Conservation (phyloP, 1,140 invertebrate genomes). For the Drosophila sp. region DNA sequence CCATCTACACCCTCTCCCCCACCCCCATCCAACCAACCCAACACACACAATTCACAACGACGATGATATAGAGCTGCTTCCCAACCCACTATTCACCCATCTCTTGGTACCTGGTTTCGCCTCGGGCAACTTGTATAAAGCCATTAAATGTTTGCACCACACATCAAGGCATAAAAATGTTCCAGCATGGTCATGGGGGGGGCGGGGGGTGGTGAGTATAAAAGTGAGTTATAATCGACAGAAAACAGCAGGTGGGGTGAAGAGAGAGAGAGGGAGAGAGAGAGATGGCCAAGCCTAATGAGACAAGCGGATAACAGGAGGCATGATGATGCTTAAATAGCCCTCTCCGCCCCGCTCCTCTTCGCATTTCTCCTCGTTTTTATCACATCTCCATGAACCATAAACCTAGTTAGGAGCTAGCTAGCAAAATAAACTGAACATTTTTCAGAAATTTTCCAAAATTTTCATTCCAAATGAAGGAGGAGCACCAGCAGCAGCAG, state of each 20-base stretch:
- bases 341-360: too few relatives aligned
- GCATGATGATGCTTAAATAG: constrained; percentile 1
- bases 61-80: constrained; percentile 54
- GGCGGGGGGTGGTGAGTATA: constrained; percentile 26
- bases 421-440: constrained; percentile 9
- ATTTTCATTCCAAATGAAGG: constrained; percentile 4
- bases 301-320: constrained; percentile 9
- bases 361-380: background rate
- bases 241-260: constrained; percentile 1
- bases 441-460: constrained; percentile 5
- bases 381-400: background rate
- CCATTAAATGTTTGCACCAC: constrained; percentile 67
- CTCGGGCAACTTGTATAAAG: constrained; percentile 51
- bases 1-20: background rate
- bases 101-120: constrained; percentile 2
- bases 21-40: background rate
- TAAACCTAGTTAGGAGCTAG: constrained; percentile 1
- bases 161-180: constrained; percentile 55
- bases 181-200: constrained; percentile 16
- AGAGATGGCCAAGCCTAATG: constrained; percentile 8
- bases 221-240: constrained; percentile 36
- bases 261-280: constrained; percentile 12
- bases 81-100: background rate
- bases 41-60: constrained; percentile 10
- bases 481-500: background rate